Base-by-base conservation (phyloP, 1,140 invertebrate species). In the Tetramorium simillimum region DNA sequence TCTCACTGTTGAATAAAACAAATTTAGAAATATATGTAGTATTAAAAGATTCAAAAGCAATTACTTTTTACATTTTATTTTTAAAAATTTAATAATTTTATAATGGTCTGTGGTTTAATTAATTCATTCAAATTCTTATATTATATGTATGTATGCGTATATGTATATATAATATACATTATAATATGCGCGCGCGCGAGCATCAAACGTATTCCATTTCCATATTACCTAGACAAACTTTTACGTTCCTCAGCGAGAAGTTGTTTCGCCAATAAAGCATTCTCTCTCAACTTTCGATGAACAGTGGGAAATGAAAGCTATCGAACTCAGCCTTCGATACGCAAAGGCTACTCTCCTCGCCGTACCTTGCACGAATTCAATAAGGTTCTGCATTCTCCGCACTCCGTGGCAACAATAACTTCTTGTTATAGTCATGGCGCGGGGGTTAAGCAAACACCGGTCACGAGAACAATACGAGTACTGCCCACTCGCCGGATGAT, bases 371-470 rank as follows among this genome's bases (percentile, higher is more conserved):
- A 21, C 80, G 69, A 84, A 84, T 84, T 84, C 69, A 84, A 84
- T 84, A 84, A 84, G 80, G 80, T 84, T 73, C 80, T 49, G 80
- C 80, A 84, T 84, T 84, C 69, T 75, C 69, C n/a, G 69, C 69
- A 84, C 69, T 84, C 80, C 80, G 43, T 28, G 80, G 69, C 69
- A 84, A 84, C 80, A 84, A 84, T 84, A 84, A 84, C 80, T 81
- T 81, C 65, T 84, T 84, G 80, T 82, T 84, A 73, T 75, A 82
- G 67, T 58, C 78, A 72, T 43, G 67, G 40, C 9, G 16, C 16
- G 9, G 53, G 40, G 53, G 53, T 62, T 84, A 84, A 84, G 69
- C 69, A 73, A 84, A 84, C 80, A 60, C 40, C 51, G 69, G 53
- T 84, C 69, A 60, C 40, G 80, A 60, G 80, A 84, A 84, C 80